Percentiles rank a stretch among this genome's conserved stretches.
Conservation (phyloP, 23 tunicate genomes). For the Oikopleura vanhoeffeni region DNA sequence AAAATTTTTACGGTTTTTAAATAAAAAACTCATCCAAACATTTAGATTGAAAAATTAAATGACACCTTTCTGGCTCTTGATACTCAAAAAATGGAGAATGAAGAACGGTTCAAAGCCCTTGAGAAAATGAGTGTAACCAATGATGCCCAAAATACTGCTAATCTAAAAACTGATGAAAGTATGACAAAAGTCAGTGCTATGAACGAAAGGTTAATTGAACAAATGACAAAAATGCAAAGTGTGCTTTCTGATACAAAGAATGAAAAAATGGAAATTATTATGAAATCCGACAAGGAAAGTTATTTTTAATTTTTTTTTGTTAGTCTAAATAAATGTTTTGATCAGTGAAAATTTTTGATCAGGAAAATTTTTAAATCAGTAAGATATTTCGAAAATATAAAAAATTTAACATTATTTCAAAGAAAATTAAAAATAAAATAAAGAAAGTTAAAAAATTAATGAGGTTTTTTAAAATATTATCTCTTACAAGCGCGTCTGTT, state of each 20-base stretch:
- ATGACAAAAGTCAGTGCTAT: not conserved
- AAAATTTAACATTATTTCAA: no score
- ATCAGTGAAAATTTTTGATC: no score
- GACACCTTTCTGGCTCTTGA: not conserved
- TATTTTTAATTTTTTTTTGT: not conserved
- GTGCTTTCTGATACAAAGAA: not conserved
- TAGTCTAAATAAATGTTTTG: no score
- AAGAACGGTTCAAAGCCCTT: not conserved
- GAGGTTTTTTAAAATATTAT: no score
- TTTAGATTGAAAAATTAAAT: not conserved
- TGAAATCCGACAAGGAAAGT: not conserved
- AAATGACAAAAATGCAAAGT: not conserved
- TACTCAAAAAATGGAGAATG: not conserved
- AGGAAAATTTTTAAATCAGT: no score
- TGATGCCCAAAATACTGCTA: no score
- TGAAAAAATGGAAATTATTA: not conserved
- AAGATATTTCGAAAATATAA: no score
- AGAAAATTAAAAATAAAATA: no score
- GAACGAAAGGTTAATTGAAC: not conserved
- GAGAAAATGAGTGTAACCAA: no score
- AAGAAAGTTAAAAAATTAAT: no score
- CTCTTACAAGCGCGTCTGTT: no score
- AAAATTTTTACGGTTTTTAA: no score
- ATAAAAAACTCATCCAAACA: not conserved
- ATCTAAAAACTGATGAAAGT: not conserved